A percentile compares a stretch with the other conserved stretches of the same genome.
These are phyloP conservation scores for Rhinatrema bivittatum DNA, from an alignment of 2,797 vertebrate genomes.

Conservation along the genomic window DNA sequence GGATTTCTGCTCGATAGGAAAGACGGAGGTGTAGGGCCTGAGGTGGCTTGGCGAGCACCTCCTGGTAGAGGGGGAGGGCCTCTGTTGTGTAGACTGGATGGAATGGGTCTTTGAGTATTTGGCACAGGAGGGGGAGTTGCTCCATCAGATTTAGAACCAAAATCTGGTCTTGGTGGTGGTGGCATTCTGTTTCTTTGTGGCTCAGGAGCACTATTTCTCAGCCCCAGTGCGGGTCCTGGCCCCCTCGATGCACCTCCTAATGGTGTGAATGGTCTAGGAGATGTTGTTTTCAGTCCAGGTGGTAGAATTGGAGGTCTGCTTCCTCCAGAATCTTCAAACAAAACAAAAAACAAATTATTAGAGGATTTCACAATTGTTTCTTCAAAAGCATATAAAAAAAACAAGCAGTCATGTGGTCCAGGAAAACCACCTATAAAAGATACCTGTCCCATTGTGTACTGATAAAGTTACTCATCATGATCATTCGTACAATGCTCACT, in stretches of 20 bases:
- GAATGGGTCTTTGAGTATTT: slow-evolving; percentile 71
- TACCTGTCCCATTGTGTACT: too few species aligned
- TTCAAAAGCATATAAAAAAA: too few species aligned
- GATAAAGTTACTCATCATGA: too few species aligned
- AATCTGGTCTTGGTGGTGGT: slow-evolving; percentile 47
- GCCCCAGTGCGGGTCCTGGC: slow-evolving; percentile 42
- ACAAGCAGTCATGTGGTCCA: too few species aligned
- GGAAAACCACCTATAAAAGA: too few species aligned
- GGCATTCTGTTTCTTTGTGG: slow-evolving; percentile 61
- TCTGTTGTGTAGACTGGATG: slow-evolving; percentile 54
- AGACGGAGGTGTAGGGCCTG: slow-evolving; percentile 38
- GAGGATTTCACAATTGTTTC: too few species aligned
- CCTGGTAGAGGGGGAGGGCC: slow-evolving; percentile 57
- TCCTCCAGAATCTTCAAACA: slow-evolving; percentile 68
- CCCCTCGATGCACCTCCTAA: slow-evolving; percentile 54
- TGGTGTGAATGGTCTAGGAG: slow-evolving; percentile 62
- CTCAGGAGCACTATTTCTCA: slow-evolving; percentile 56
- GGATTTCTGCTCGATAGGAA: slow-evolving; percentile 47
- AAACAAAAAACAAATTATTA: not conserved
- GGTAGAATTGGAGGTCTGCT: slow-evolving; percentile 69
- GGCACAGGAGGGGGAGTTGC: slow-evolving; percentile 74
- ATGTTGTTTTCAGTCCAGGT: slow-evolving; percentile 65
- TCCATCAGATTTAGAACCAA: slow-evolving; percentile 62
- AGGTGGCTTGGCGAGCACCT: slow-evolving; percentile 39
- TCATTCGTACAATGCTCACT: too few species aligned